Evolutionary conservation across 2,888 invertebrate species (phyloP).

Genomic region (Hydrotaea diabolus): DNA sequence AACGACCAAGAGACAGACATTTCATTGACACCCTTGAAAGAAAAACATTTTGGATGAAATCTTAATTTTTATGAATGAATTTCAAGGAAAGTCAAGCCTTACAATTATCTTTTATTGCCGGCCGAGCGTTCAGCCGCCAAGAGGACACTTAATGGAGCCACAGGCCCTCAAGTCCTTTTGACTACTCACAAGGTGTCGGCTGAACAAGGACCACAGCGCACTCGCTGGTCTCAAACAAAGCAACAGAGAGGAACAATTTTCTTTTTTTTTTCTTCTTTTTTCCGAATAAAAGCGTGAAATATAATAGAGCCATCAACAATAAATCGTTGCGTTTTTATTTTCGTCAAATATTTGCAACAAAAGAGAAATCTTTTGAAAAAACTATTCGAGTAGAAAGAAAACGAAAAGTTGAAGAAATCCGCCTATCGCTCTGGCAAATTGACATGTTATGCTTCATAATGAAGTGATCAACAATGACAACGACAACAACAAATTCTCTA

Average conservation of each 20-base stretch:
- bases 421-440: conserved; percentile 52
- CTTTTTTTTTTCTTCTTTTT: too few species aligned
- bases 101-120: neutral
- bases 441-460: conserved; percentile 67
- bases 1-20: neutral
- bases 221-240: neutral
- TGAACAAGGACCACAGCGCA: neutral
- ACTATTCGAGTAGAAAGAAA: neutral
- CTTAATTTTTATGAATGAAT: conserved; percentile 41
- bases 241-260: neutral
- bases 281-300: conserved; percentile 32
- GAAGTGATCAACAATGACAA: conserved; percentile 59
- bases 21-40: conserved; percentile 11
- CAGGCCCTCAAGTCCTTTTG: conserved; percentile 39
- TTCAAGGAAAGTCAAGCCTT: neutral
- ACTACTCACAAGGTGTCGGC: conserved; percentile 52
- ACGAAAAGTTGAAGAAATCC: neutral
- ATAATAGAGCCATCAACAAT: conserved; percentile 33
- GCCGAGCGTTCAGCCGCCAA: neutral
- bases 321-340: neutral
- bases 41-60: conserved; percentile 9
- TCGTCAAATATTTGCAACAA: neutral
- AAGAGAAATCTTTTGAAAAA: conserved; percentile 31
- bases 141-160: conserved; percentile 48
- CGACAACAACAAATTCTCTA: neutral